Base-by-base conservation (phyloP, 2,797 vertebrate genomes). In the Balearica regulorum region DNA sequence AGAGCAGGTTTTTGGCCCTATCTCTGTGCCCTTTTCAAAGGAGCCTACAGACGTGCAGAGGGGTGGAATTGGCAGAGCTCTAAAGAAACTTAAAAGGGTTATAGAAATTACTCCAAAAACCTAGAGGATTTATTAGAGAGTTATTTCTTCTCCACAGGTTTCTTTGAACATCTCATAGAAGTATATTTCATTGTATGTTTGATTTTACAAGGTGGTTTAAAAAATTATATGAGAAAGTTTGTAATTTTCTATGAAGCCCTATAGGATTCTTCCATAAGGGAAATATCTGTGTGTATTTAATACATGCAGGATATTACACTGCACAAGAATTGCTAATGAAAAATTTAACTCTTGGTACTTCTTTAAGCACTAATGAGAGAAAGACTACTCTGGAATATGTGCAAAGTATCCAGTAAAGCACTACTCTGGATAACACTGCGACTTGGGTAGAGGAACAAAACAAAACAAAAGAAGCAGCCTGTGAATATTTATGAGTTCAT, bases 401-500 rank as follows among this genome's bases (percentile, higher is more conserved):
- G 90, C 53, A 90, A 97, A 97, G 48, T 94, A 96, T 43, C 72
- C 88, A 97, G 91, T 81, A 85, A 96, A 97, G 83, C 19, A 6
- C 82, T 86, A 89, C 77, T 72, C 37, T 95, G 80, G 49, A 80
- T 93, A 96, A 94, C 91, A 85, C 48, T 54, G 76, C 77, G 89
- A 87, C 71, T 85, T 22, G 7, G 54, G 41, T 53, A 92, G 70
- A 76, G 72, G 93, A 95, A 66, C 55, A 85, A 93, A 96, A 87
- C 49, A 95, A 96, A 94, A 80, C 55, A 87, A 92, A 95, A 83
- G 95, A 97, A 96, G 78, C 53, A 87, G 15, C 11, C 76, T 84
- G 91, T 97, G 97, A 98, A 98, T 98, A 98, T 97, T 98, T 97
- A 98, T 97, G 96, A 98, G 95, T 83, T 98, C 96, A 98, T 98